Conservation (phyloP, 2,113 vertebrate species). For the Syngnathus scovelli region DNA sequence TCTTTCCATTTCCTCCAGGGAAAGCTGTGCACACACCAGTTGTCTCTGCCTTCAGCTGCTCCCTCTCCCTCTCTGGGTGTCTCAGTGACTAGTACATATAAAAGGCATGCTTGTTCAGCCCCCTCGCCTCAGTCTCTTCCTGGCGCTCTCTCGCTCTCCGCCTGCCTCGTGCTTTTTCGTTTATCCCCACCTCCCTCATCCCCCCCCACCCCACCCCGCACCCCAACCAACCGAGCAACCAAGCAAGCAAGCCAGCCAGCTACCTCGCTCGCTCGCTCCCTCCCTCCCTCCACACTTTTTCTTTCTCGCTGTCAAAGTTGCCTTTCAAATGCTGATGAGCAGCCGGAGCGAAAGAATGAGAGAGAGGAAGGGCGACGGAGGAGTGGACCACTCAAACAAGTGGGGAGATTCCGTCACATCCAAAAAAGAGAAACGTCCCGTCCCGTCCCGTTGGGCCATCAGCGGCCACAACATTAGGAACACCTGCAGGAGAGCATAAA, state of each 20-base stretch:
- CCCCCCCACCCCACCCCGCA: conserved; percentile 21
- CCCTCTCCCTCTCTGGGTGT: conserved; percentile 41
- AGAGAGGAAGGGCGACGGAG: conserved; percentile 39
- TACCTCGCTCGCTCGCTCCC: conserved; percentile 49
- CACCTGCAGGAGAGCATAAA: background rate
- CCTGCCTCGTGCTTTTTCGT: conserved; percentile 66
- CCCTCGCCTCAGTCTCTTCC: conserved; percentile 62
- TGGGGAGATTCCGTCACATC: conserved; percentile 75
- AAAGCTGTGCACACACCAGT: conserved; percentile 71
- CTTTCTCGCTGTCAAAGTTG: conserved; percentile 80
- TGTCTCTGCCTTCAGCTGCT: conserved; percentile 68
- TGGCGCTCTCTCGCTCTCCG: conserved; percentile 60
- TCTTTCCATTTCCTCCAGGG: conserved; percentile 77
- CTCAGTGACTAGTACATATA: conserved; percentile 77
- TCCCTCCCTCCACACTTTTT: conserved; percentile 60
- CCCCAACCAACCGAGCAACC: background rate
- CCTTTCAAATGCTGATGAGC: conserved; percentile 80
- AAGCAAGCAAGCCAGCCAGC: conserved; percentile 43
- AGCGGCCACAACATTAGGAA: background rate
- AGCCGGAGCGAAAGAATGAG: conserved; percentile 61
- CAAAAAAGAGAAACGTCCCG: conserved; percentile 50
- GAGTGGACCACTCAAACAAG: conserved; percentile 62
- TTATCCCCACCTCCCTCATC: conserved; percentile 64
- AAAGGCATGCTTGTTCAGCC: conserved; percentile 78
- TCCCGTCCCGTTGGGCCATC: conserved; percentile 20